phyloP scores from a whole-genome alignment of 2,888 invertebrate species.

The Plutella xylostella region DNA sequence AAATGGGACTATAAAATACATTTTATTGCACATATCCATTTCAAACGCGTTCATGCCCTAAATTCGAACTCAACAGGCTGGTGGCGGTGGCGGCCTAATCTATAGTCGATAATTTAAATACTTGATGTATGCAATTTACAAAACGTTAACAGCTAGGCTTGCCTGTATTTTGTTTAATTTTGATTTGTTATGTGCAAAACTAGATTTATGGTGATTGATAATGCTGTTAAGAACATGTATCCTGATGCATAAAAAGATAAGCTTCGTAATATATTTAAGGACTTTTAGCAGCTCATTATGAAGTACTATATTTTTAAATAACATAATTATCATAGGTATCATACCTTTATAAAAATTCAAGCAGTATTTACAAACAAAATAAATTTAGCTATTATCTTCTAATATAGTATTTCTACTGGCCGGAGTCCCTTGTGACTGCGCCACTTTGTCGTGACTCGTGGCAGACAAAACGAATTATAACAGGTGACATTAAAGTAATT shows the following conservation, averaged over 20 bases:
- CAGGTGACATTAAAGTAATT: constrained; percentile 4
- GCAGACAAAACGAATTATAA: constrained; percentile 4
- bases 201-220: neutral
- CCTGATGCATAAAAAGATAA: neutral
- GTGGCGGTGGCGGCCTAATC: neutral
- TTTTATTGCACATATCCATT: constrained; percentile 1
- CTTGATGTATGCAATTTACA: neutral
- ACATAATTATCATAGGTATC: too few species aligned
- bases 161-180: constrained; percentile 1
- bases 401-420: too few species aligned
- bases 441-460: neutral
- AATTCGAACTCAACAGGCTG: too few species aligned
- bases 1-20: neutral
- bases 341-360: neutral
- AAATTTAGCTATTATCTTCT: too few species aligned
- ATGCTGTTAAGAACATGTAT: neutral
- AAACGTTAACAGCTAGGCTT: neutral
- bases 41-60: too few species aligned
- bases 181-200: constrained; percentile 2
- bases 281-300: too few species aligned
- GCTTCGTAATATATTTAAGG: too few species aligned
- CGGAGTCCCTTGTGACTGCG: too few species aligned
- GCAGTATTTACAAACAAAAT: too few species aligned
- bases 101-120: neutral
- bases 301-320: too few species aligned